phyloP scores from a whole-genome alignment of 1,140 invertebrate genomes.

The Drosophila pseudoananassae region DNA sequence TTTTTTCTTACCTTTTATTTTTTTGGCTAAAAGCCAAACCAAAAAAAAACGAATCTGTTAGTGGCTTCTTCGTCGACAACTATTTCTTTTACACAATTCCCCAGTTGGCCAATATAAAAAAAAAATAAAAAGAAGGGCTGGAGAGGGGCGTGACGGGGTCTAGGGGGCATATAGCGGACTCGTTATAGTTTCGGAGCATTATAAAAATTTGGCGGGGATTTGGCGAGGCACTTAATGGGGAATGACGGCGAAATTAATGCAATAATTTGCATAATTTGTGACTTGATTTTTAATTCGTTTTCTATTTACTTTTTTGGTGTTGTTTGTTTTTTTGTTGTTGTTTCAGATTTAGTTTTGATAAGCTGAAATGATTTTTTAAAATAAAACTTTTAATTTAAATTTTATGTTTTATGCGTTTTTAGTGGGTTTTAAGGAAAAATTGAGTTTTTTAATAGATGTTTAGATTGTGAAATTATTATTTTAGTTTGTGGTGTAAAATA shows the following conservation, averaged over 20 bases:
- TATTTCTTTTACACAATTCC: slow-evolving; percentile 36
- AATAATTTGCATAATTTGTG: slow-evolving; percentile 28
- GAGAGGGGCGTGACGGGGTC: background rate
- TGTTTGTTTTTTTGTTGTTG: background rate
- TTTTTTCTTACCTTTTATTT: background rate
- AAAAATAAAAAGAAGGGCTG: background rate
- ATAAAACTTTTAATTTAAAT: background rate
- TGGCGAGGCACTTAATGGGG: slow-evolving; percentile 3
- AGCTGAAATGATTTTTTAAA: slow-evolving; percentile 1
- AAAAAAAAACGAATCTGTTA: slow-evolving; percentile 12
- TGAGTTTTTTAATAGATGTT: too few relatives aligned
- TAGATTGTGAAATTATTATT: background rate
- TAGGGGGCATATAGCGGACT: background rate
- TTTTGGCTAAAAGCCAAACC: slow-evolving; percentile 14
- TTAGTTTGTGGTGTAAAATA: background rate
- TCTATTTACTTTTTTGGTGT: slow-evolving; percentile 19
- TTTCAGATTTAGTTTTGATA: background rate
- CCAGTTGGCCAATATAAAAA: slow-evolving; percentile 16
- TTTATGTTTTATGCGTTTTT: background rate
- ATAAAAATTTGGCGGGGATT: background rate
- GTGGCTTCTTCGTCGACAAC: slow-evolving; percentile 7
- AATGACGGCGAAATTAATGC: slow-evolving; percentile 30
- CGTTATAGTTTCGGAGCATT: slow-evolving; percentile 21
- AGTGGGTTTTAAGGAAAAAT: too few relatives aligned
- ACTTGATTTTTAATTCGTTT: slow-evolving; percentile 7